Base-by-base conservation (phyloP, 2,113 vertebrate genomes). In the Phasianus colchicus region DNA sequence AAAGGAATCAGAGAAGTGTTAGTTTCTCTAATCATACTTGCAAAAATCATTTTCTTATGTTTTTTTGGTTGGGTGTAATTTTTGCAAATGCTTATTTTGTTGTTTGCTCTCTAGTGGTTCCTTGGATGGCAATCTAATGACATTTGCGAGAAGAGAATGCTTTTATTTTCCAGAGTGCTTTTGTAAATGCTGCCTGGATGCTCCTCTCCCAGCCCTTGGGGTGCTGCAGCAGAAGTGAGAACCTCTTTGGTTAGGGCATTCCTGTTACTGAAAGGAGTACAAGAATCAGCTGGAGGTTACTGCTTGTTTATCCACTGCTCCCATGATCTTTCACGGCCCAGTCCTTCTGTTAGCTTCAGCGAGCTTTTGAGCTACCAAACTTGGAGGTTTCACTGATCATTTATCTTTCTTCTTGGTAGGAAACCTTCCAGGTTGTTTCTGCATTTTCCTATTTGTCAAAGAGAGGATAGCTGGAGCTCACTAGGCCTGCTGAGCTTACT, bases 401-500 rank as follows among this genome's bases (percentile, higher is more conserved):
- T 77, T 76, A 2, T 54, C 25, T 75, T 76, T 29, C 36, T 65
- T 13, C 36, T 20, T 48, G 32, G n/a, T 47, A 66, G 81, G 66
- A 86, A 61, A 16, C 22, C 45, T 84, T 42, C 55, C 48, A 2
- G 2, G 8, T 55, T 2, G 32, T 79, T 48, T 32, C 48, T 42
- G 20, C 30, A 6, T 92, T 40, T 82, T 50, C 0, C 30, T 36
- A 0, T 29, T 67, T 7, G 11, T 64, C 7, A 30, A 48, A 70
- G 32, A 76, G n/a, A 21, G 10, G 16, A 57, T 57, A 57, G 55
- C 34, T 43, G 2, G 77, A 61, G 80, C 50, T 36, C 38, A 43
- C 12, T 0, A 19, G 10, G 36, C 18, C 2, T 0, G 9, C n/a
- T 5, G 13, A 4, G 29, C 9, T 50, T 24, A 30, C 7, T 50